Evolutionary conservation across 2,888 invertebrate genomes (phyloP).

Genomic region (Diploptera punctata): DNA sequence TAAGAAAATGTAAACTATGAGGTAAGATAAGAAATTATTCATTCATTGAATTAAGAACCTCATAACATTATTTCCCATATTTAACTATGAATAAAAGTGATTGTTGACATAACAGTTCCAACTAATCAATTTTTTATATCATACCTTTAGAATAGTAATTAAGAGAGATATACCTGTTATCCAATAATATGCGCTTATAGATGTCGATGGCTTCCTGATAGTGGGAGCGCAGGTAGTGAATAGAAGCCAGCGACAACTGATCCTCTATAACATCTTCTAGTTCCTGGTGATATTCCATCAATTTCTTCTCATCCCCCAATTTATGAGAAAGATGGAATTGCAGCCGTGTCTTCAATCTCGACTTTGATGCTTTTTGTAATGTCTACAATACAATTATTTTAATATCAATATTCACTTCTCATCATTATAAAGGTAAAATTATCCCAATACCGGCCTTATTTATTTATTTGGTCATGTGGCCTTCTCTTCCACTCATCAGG

Average conservation of each 20-base stretch:
- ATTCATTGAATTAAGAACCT: no score
- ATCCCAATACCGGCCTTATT: no score
- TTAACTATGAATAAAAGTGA: no score
- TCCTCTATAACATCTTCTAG: conserved; percentile 91
- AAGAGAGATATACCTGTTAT: conserved; percentile 73
- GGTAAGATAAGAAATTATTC: no score
- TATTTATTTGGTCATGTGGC: no score
- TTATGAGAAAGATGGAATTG: conserved; percentile 95
- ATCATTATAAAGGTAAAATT: no score
- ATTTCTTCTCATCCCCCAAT: conserved; percentile 82
- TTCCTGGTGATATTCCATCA: conserved; percentile 84
- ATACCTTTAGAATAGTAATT: no score
- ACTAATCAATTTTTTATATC: no score
- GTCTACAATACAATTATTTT: conserved; percentile 48
- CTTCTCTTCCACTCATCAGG: no score
- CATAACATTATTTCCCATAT: no score
- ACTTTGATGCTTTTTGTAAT: conserved; percentile 66
- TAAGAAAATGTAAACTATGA: no score
- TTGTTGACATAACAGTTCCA: no score
- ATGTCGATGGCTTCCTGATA: conserved; percentile 99
- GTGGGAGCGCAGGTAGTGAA: conserved; percentile 94
- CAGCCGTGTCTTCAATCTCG: conserved; percentile 76
- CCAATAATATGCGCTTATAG: conserved; percentile 90
- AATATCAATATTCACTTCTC: background rate
- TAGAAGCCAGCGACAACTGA: conserved; percentile 93